A percentile compares a stretch with the other conserved stretches of the same genome.
phyloP scores from a whole-genome alignment of 2,888 invertebrate species.

The Euphydryas editha region DNA sequence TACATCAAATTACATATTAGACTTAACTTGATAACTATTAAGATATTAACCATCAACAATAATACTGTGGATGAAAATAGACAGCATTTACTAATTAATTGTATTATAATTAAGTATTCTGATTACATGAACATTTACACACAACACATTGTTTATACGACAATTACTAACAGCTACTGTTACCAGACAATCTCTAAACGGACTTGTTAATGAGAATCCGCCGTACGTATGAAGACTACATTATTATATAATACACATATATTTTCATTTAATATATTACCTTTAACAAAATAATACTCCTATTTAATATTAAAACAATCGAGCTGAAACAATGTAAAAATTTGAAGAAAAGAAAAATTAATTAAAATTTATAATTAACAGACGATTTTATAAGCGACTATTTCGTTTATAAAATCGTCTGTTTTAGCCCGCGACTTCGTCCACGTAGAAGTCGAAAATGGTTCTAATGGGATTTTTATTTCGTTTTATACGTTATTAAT shows the following conservation, averaged over 20 bases:
- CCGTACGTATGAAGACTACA: background rate
- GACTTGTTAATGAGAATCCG: constrained; percentile 1
- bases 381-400: no score
- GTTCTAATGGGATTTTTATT: no score
- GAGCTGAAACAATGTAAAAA: no score
- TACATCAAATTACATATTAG: background rate
- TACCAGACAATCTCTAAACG: constrained; percentile 1
- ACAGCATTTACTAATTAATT: background rate
- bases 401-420: no score
- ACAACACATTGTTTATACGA: background rate
- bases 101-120: background rate
- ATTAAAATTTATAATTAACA: no score
- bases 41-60: background rate
- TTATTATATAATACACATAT: background rate
- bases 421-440: no score
- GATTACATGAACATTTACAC: background rate
- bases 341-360: no score
- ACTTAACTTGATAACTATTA: background rate
- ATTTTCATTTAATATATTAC: background rate
- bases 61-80: background rate
- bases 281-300: background rate
- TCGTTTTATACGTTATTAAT: no score
- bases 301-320: background rate
- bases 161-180: background rate
- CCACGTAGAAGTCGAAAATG: no score